These are phyloP conservation scores for Pyrocoelia pectoralis DNA, from an alignment of 2,888 invertebrate genomes.

Conservation along the genomic window DNA sequence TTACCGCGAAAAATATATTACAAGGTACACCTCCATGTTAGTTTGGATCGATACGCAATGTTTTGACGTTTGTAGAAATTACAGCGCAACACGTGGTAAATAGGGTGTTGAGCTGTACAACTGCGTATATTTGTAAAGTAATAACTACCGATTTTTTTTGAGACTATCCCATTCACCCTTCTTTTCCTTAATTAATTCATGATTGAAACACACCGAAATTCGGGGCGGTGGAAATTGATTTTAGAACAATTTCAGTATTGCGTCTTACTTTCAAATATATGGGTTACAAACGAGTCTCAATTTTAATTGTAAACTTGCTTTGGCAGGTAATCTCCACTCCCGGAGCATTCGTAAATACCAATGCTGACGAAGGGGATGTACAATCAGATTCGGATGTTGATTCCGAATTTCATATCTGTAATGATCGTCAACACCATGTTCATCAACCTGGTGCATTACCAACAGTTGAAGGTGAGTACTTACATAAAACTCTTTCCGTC, in stretches of 20 bases:
- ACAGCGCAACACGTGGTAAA: conserved; percentile 50
- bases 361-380: conserved; percentile 57
- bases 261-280: no score
- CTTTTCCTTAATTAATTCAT: no score
- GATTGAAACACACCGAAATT: no score
- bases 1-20: conserved; percentile 28
- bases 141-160: no score
- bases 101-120: conserved; percentile 8
- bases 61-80: conserved; percentile 43
- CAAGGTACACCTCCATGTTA: conserved; percentile 40
- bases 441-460: conserved; percentile 41
- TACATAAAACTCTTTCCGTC: no score
- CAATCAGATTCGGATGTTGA: conserved; percentile 50
- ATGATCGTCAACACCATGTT: conserved; percentile 24
- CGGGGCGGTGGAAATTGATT: no score
- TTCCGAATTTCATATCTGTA: conserved; percentile 41
- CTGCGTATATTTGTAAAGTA: background rate
- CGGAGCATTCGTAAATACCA: conserved; percentile 51
- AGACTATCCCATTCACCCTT: no score
- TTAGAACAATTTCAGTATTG: no score
- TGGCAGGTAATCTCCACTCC: conserved; percentile 54
- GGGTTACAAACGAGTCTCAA: no score
- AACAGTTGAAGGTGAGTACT: conserved; percentile 48
- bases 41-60: conserved; percentile 48
- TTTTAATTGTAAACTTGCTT: conserved; percentile 21